Percentiles rank a stretch among this genome's conserved stretches.
Conservation (phyloP, 2,113 vertebrate species). For the Strix uralensis region DNA sequence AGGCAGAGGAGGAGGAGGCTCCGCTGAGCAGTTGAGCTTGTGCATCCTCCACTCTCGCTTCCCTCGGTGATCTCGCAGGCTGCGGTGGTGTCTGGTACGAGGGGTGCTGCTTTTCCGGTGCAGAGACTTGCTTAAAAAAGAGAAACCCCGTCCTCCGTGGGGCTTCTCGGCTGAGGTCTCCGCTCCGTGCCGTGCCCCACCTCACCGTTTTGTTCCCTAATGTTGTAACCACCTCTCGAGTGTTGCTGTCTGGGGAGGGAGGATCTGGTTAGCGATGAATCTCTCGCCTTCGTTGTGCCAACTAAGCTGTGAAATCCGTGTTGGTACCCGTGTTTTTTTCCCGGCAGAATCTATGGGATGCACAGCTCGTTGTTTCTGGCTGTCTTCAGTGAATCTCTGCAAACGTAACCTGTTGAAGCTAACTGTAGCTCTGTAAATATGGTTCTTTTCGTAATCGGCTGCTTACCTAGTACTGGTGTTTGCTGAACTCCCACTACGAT, state of each 20-base stretch:
- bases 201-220: not conserved
- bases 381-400: not conserved
- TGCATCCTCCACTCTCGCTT: not conserved
- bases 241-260: not conserved
- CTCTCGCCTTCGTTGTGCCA: not conserved
- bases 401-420: not conserved
- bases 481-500: not conserved
- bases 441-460: not conserved
- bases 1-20: not conserved
- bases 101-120: not conserved
- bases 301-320: slow-evolving; percentile 21
- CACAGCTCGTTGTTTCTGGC: not conserved
- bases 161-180: not conserved
- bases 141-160: not conserved
- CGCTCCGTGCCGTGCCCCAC: not conserved
- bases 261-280: not conserved
- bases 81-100: slow-evolving; percentile 1
- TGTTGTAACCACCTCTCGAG: not conserved
- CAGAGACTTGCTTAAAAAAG: not conserved
- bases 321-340: not conserved
- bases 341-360: not conserved
- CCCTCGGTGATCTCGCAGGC: not conserved
- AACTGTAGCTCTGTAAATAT: slow-evolving; percentile 44
- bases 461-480: not conserved
- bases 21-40: fast-evolving